phyloP scores from a whole-genome alignment of 2,888 invertebrate species.

The Pachycephus smyrnensis region DNA sequence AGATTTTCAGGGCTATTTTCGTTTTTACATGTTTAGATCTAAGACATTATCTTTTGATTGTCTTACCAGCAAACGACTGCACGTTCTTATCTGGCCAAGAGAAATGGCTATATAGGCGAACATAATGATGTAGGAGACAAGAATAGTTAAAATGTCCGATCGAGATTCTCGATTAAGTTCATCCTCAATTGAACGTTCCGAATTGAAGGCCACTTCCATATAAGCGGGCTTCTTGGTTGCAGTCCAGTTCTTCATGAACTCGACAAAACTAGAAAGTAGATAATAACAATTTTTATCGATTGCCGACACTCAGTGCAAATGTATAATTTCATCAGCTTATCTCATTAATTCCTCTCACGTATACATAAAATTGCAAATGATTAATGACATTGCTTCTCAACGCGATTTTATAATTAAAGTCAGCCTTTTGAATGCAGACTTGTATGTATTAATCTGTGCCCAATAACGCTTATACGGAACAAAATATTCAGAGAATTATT shows the following conservation, averaged over 20 bases:
- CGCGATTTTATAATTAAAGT: neutral
- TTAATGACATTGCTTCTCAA: neutral
- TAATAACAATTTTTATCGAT: neutral
- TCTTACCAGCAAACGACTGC: conserved; percentile 73
- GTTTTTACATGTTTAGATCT: neutral
- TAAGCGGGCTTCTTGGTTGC: conserved; percentile 73
- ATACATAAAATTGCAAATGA: neutral
- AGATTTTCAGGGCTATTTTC: neutral
- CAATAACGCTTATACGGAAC: too few species aligned
- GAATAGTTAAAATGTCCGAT: conserved; percentile 92
- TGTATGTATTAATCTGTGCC: neutral
- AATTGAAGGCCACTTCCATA: conserved; percentile 88
- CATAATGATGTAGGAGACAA: conserved; percentile 97
- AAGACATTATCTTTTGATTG: neutral
- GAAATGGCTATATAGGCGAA: conserved; percentile 96
- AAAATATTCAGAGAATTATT: too few species aligned
- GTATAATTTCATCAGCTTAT: neutral
- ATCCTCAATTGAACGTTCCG: conserved; percentile 95
- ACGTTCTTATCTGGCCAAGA: conserved; percentile 86
- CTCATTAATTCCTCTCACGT: neutral
- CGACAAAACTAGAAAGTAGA: conserved; percentile 70
- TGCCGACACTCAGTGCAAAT: neutral
- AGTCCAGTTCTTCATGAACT: conserved; percentile 86
- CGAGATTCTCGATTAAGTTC: conserved; percentile 92
- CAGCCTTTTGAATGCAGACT: neutral